phyloP scores from a whole-genome alignment of 2,113 vertebrate genomes.

The Argyrosomus japonicus region DNA sequence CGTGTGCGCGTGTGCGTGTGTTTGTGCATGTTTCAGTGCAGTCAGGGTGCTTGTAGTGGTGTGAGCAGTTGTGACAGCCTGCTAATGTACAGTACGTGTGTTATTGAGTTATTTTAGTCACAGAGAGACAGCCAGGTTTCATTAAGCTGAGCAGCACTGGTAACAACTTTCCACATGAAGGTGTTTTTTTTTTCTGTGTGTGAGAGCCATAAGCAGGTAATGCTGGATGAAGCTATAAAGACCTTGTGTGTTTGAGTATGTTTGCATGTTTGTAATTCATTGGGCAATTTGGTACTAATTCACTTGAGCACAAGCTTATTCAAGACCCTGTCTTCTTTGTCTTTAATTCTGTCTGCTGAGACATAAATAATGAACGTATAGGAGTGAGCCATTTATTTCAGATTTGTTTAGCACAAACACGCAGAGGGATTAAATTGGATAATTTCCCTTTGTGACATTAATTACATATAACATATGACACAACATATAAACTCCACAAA shows the following conservation, averaged over 20 bases:
- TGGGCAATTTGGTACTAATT: too few relatives aligned
- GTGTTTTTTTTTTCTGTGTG: neutral
- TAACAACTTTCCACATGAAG: slow-evolving; percentile 47
- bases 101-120: slow-evolving; percentile 63
- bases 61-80: slow-evolving; percentile 57
- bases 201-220: slow-evolving; percentile 23
- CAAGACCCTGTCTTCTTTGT: neutral
- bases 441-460: slow-evolving; percentile 1
- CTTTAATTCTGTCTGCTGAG: neutral
- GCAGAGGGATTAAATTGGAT: neutral
- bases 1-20: neutral
- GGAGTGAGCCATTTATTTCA: neutral
- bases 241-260: neutral
- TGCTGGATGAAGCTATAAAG: neutral
- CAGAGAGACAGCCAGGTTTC: slow-evolving; percentile 48
- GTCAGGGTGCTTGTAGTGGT: slow-evolving; percentile 41
- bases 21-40: neutral
- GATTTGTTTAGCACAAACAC: neutral
- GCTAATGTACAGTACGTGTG: slow-evolving; percentile 64
- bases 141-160: slow-evolving; percentile 38
- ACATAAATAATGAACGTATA: neutral
- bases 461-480: neutral
- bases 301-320: neutral
- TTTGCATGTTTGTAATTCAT: neutral
- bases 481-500: neutral